These are phyloP conservation scores for Macroteleia sp. DNA, from an alignment of 2,888 invertebrate species.

Conservation along the genomic window DNA sequence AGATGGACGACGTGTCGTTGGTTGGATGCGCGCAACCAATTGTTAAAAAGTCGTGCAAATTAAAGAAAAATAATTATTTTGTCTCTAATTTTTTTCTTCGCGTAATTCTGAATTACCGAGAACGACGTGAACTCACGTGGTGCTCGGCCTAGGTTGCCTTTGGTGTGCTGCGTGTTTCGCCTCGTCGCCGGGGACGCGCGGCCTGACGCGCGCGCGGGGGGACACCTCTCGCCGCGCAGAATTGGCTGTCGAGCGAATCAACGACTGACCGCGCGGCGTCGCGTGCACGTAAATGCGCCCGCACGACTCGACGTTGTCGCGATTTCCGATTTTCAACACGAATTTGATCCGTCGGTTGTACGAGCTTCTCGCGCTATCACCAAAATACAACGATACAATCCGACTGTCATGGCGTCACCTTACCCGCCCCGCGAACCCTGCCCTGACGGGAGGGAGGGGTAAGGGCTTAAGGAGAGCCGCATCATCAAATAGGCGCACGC, in stretches of 20 bases:
- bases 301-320: too few relatives aligned
- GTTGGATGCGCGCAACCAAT: conserved; percentile 28
- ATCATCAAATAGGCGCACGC: not conserved
- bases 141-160: conserved; percentile 68
- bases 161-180: not conserved
- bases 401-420: conserved; percentile 66
- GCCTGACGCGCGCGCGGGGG: conserved; percentile 49
- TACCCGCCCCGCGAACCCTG: conserved; percentile 50
- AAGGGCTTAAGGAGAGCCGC: not conserved
- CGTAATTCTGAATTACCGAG: too few relatives aligned
- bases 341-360: conserved; percentile 7
- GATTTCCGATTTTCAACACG: not conserved
- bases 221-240: conserved; percentile 58
- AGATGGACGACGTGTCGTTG: conserved; percentile 74
- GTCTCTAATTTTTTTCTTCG: too few relatives aligned
- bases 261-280: not conserved
- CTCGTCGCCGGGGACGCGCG: conserved; percentile 23
- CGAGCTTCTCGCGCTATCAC: conserved; percentile 40
- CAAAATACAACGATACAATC: conserved; percentile 60
- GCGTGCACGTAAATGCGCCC: too few relatives aligned
- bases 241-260: conserved; percentile 29
- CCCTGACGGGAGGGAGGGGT: not conserved
- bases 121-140: conserved; percentile 64
- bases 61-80: too few relatives aligned
- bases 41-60: too few relatives aligned